Evolutionary conservation across 2,888 invertebrate genomes (phyloP).

Genomic region (Apamea epomidion): DNA sequence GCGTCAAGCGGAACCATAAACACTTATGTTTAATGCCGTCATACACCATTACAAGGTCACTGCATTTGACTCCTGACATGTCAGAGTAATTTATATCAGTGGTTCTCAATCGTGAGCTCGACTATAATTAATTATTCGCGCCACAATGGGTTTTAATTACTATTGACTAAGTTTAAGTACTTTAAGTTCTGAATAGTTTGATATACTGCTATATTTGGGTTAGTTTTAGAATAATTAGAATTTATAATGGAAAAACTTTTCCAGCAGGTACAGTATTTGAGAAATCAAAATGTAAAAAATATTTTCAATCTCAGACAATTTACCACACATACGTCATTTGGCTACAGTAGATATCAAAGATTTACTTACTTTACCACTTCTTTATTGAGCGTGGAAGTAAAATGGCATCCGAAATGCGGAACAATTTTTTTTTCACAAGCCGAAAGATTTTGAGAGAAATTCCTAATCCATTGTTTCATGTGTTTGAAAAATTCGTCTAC

Average conservation of each 20-base stretch:
- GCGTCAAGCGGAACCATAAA: constrained; percentile 8
- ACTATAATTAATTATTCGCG: constrained; percentile 20
- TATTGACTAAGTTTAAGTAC: not conserved
- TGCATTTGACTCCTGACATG: constrained; percentile 45
- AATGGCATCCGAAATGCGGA: not conserved
- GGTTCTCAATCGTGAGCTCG: constrained; percentile 28
- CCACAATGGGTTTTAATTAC: constrained; percentile 29
- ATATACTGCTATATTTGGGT: not conserved
- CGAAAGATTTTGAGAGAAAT: no score
- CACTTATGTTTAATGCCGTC: not conserved
- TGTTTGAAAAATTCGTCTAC: no score
- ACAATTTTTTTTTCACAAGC: no score
- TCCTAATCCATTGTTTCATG: no score
- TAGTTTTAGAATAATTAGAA: not conserved
- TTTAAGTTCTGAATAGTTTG: not conserved
- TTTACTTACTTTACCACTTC: not conserved
- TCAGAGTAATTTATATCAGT: constrained; percentile 19
- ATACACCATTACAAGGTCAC: constrained; percentile 46
- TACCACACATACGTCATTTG: not conserved
- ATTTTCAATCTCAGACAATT: not conserved
- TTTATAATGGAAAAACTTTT: not conserved
- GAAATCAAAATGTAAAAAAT: not conserved
- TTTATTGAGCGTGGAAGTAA: not conserved
- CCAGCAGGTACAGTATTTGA: no score
- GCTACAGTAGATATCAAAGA: not conserved